Base-by-base conservation (phyloP, 2,888 invertebrate genomes). In the Lithophane ornitopus region DNA sequence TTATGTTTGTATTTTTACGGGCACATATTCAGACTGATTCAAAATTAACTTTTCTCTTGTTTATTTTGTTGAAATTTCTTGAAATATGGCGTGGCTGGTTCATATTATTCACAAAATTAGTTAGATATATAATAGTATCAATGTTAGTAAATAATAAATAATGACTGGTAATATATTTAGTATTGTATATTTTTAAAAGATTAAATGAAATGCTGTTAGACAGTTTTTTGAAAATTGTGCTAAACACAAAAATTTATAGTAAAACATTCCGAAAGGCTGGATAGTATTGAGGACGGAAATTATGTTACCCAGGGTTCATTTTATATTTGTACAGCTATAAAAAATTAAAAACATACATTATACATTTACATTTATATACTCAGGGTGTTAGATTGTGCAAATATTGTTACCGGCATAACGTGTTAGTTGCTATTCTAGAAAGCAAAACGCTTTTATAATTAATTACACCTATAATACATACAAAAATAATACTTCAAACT, bases 251-350 rank as follows among this genome's bases (percentile, higher is more conserved):
- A 63, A 71, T 61, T 71, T 39, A 71, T 62, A 63, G 67, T 76
- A 44, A 46, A 54, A 67, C 70, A 63, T 70, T 68, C 61, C 52
- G 34, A 74, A 78, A 71, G 58, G 26, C 26, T 73, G 28, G 19
- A 81, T 28, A 81, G 74, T 71, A 70, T 62, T 63, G 41, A 73
- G 73, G 58, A 59, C 28, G 54, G 59, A 80, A 84, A 75, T 74
- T 63, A 76, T 54, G 52, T 69, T 81, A 87, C 87, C 65, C 84
- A 85, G 83, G 80, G 87, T 81, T 82, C 87, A 87, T 88, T 85
- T 85, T 74, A 67, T 11, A 7, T 26, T 39, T 16, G 16, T 34
- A 46, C 22, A 14, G 19, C 1, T 49, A 16, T 46, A 7, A 7
- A 28, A 26, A 19, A 49, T 34, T 58, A 44, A 19, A 41, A 16